phyloP scores from a whole-genome alignment of 2,888 invertebrate species.

The Ophion obscuratus region DNA sequence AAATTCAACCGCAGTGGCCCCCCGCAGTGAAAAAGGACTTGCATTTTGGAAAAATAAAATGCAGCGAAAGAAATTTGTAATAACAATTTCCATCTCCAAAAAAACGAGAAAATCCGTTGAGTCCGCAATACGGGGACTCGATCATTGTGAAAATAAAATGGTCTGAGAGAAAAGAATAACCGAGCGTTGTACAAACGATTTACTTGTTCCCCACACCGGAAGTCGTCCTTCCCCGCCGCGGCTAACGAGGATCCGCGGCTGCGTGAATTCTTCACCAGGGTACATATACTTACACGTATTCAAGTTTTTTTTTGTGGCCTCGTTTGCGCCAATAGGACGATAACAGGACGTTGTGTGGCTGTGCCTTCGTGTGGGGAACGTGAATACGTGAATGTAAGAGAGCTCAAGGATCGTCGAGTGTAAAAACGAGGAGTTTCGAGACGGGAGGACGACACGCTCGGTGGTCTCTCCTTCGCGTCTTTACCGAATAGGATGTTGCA shows the following conservation, averaged over 20 bases:
- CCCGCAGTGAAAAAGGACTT: not conserved
- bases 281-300: slow-evolving; percentile 20
- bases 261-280: slow-evolving; percentile 8
- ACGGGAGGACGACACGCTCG: slow-evolving; percentile 56
- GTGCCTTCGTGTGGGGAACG: slow-evolving; percentile 1
- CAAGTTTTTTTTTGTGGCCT: slow-evolving; percentile 19
- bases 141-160: slow-evolving; percentile 37
- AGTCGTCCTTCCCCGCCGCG: slow-evolving; percentile 48
- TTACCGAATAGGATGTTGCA: slow-evolving; percentile 47
- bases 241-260: slow-evolving; percentile 55
- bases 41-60: not conserved
- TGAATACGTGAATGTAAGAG: not conserved
- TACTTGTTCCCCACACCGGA: slow-evolving; percentile 50
- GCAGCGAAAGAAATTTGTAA: not conserved
- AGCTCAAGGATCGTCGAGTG: slow-evolving; percentile 39
- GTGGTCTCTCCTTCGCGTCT: slow-evolving; percentile 54
- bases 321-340: slow-evolving; percentile 25
- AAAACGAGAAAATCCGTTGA: slow-evolving; percentile 7
- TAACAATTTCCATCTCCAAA: not conserved
- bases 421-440: slow-evolving; percentile 27
- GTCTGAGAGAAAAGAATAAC: not conserved
- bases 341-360: slow-evolving; percentile 16
- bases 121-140: not conserved
- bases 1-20: not conserved
- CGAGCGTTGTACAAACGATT: slow-evolving; percentile 34